Percentiles rank a stretch among this genome's conserved stretches.
Conservation (phyloP, 2,797 vertebrate genomes). For the Erithacus rubecula region DNA sequence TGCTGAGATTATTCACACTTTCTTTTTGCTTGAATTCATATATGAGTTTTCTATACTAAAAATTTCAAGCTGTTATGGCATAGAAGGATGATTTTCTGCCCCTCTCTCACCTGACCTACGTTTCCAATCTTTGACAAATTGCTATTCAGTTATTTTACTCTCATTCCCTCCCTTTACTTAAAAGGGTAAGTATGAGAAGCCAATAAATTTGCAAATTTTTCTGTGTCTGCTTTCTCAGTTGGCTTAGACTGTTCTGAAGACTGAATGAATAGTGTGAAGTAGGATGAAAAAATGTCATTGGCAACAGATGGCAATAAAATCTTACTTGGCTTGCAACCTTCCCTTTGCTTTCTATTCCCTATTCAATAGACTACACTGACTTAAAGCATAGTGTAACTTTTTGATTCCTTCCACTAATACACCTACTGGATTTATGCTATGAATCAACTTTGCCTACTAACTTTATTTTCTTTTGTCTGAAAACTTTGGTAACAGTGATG, state of each 20-base stretch:
- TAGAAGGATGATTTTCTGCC: neutral
- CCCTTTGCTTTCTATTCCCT: neutral
- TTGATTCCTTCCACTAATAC: neutral
- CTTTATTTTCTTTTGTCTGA: neutral
- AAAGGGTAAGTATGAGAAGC: neutral
- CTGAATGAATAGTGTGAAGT: neutral
- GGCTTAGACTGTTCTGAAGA: neutral
- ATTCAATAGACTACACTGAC: neutral
- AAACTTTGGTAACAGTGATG: neutral
- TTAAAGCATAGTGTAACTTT: neutral
- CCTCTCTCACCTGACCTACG: rapidly evolving
- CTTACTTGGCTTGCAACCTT: neutral
- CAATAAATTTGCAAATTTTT: neutral
- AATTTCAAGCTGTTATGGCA: neutral
- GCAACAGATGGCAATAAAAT: neutral
- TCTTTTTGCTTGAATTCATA: neutral
- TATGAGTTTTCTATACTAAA: neutral
- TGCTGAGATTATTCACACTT: neutral
- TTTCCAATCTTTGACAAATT: neutral
- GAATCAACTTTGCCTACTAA: neutral
- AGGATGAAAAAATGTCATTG: neutral
- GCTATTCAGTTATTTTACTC: neutral
- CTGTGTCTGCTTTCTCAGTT: neutral
- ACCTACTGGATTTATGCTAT: neutral
- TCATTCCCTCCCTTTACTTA: neutral